phyloP scores from a whole-genome alignment of 2,797 vertebrate genomes.

The Artibeus lituratus region DNA sequence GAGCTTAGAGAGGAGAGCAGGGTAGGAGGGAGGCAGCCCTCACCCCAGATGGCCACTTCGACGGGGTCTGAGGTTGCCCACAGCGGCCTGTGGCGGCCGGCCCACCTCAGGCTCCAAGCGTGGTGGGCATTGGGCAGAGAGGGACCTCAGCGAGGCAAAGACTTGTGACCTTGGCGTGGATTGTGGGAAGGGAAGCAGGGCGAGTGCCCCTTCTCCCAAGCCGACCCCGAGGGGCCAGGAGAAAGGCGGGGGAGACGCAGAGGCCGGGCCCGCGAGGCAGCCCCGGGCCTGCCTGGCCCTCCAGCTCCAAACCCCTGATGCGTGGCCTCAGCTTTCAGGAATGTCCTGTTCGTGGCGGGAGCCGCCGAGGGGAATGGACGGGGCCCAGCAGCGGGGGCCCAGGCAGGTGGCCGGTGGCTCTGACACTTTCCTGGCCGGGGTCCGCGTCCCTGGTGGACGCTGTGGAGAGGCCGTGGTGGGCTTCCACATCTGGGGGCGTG shows the following conservation, averaged over 20 bases:
- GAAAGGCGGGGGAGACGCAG: neutral
- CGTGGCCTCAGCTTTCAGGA: slow-evolving; percentile 63
- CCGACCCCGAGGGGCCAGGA: neutral
- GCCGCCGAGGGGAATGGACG: slow-evolving; percentile 54
- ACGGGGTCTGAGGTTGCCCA: fast-evolving
- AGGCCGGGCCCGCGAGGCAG: neutral
- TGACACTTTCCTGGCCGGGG: slow-evolving; percentile 64
- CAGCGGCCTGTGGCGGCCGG: neutral
- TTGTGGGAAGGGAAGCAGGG: neutral
- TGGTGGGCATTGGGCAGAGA: neutral
- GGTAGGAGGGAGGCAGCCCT: fast-evolving
- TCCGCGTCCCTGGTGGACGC: neutral
- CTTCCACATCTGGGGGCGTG: slow-evolving; percentile 21
- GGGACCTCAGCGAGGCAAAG: neutral
- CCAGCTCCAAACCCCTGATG: neutral
- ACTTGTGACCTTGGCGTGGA: neutral
- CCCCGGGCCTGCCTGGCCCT: neutral
- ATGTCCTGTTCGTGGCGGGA: slow-evolving; percentile 48
- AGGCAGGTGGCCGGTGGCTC: slow-evolving; percentile 68
- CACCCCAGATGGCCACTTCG: fast-evolving
- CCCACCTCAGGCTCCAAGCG: fast-evolving
- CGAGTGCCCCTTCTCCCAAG: neutral
- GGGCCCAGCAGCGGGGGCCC: slow-evolving; percentile 61
- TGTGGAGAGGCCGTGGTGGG: neutral
- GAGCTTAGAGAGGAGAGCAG: too few relatives aligned